These are phyloP conservation scores for Oreotragus oreotragus DNA, from an alignment of 2,113 vertebrate genomes.

Conservation along the genomic window DNA sequence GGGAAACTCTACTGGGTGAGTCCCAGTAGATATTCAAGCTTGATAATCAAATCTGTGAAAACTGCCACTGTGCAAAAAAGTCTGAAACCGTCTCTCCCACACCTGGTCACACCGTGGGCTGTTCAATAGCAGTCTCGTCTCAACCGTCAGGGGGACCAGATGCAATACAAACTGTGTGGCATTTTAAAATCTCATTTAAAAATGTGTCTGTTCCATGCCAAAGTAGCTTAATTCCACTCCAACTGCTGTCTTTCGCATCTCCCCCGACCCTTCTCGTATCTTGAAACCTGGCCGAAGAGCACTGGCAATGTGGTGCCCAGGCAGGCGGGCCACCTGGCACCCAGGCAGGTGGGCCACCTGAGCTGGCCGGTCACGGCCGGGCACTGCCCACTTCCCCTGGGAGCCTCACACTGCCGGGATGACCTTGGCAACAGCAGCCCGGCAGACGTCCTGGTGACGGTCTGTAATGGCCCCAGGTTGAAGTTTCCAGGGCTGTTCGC, in stretches of 20 bases:
- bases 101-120: not conserved
- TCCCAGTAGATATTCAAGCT: not conserved
- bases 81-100: not conserved
- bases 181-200: not conserved
- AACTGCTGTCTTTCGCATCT: not conserved
- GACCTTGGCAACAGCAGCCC: slow-evolving; percentile 66
- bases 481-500: slow-evolving; percentile 48
- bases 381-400: not conserved
- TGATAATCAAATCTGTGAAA: not conserved
- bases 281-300: not conserved
- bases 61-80: no score
- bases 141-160: no score
- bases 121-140: not conserved
- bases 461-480: slow-evolving; percentile 51
- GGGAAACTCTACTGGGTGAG: not conserved
- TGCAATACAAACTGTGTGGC: accelerated
- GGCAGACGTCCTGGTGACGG: slow-evolving; percentile 67
- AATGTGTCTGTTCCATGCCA: not conserved
- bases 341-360: not conserved
- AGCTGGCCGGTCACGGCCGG: not conserved
- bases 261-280: not conserved
- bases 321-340: not conserved
- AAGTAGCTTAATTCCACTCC: not conserved
- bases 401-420: slow-evolving; percentile 58
- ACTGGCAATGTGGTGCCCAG: not conserved